phyloP scores from a whole-genome alignment of 2,113 vertebrate species.

The Gambusia affinis region DNA sequence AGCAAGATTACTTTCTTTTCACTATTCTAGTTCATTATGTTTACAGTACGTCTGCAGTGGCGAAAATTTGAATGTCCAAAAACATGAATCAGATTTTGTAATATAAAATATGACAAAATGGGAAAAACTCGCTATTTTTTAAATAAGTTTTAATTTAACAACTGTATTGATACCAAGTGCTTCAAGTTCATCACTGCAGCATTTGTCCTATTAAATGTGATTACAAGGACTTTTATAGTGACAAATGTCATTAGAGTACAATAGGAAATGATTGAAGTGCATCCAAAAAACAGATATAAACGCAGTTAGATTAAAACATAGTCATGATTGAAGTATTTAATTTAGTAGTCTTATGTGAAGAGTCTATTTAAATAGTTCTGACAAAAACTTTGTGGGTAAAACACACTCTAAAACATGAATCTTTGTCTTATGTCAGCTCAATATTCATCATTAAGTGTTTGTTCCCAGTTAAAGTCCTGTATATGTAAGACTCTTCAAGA shows the following conservation, averaged over 20 bases:
- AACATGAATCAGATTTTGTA: neutral
- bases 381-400: neutral
- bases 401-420: neutral
- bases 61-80: neutral
- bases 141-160: neutral
- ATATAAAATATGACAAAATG: neutral
- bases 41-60: neutral
- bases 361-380: neutral
- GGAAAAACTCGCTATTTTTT: neutral
- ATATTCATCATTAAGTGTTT: neutral
- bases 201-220: neutral
- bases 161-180: neutral
- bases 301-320: neutral
- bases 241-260: neutral
- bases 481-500: neutral
- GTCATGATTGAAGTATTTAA: constrained; percentile 3
- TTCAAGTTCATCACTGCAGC: neutral
- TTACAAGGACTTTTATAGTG: constrained; percentile 1
- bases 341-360: neutral
- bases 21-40: neutral
- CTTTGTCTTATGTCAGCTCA: neutral
- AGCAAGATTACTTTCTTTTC: neutral
- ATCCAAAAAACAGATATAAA: neutral
- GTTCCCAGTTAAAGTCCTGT: neutral
- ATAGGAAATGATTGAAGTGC: neutral